phyloP scores from a whole-genome alignment of 37 sponge, comb jelly and placozoan genomes.

The Cladorhizidae sp. region DNA sequence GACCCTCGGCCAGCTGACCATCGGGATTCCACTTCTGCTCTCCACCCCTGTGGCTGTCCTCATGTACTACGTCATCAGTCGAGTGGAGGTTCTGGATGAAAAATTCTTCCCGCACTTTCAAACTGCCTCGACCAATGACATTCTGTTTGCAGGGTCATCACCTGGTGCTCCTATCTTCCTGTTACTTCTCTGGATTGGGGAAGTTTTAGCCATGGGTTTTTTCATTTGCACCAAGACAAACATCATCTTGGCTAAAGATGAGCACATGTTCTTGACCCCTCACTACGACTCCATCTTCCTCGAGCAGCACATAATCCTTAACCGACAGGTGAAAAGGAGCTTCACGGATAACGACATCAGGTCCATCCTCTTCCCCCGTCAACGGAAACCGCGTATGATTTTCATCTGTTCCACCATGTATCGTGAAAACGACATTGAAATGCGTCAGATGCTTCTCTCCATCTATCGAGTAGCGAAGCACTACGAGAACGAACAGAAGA shows the following conservation, averaged over 20 bases:
- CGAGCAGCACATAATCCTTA: slow-evolving; percentile 71
- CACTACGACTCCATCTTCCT: slow-evolving; percentile 75
- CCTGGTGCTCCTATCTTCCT: slow-evolving; percentile 8
- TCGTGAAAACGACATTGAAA: slow-evolving; percentile 67
- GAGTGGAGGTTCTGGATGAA: not conserved
- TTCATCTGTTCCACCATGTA: slow-evolving; percentile 94
- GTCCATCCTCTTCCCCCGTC: not conserved
- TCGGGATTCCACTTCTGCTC: slow-evolving; percentile 59
- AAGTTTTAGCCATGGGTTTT: slow-evolving; percentile 48
- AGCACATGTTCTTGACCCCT: slow-evolving; percentile 73
- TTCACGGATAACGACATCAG: not conserved
- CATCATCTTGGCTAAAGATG: slow-evolving; percentile 65
- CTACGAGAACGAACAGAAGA: not conserved
- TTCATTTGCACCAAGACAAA: slow-evolving; percentile 51
- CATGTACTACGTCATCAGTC: not conserved
- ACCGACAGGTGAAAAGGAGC: slow-evolving; percentile 43
- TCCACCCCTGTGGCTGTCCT: slow-evolving; percentile 56
- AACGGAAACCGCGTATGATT: slow-evolving; percentile 7
- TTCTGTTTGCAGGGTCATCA: not conserved
- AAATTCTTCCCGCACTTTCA: slow-evolving; percentile 6
- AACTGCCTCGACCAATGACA: not conserved
- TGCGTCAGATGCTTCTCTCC: slow-evolving; percentile 80
- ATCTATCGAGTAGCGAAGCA: slow-evolving; percentile 56
- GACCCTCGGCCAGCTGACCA: slow-evolving; percentile 31
- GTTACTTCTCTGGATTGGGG: slow-evolving; percentile 53